Evolutionary conservation across 2,888 invertebrate genomes (phyloP).

Genomic region (Dexiosoma caninum): DNA sequence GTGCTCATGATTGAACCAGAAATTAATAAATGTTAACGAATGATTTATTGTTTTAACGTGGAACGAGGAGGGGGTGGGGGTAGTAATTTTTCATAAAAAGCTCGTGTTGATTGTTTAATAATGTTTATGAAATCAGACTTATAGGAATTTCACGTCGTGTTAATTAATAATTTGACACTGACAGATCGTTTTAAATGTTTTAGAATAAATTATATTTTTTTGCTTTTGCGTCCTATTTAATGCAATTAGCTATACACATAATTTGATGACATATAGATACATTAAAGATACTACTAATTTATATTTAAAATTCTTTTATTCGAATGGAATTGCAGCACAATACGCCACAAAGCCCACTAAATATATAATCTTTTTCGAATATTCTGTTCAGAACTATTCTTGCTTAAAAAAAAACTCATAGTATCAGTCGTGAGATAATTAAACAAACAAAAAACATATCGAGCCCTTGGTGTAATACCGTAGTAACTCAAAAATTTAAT

Average conservation of each 20-base stretch:
- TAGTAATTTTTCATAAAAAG: neutral
- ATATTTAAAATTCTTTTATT: no score
- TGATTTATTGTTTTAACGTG: slow-evolving; percentile 27
- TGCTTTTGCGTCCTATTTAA: neutral
- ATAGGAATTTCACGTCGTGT: neutral
- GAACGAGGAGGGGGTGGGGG: no score
- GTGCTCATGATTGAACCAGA: neutral
- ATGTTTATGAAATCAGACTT: neutral
- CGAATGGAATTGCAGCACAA: no score
- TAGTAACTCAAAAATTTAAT: no score
- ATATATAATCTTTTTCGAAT: no score
- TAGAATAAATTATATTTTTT: neutral
- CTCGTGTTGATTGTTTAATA: slow-evolving; percentile 5
- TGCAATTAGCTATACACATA: no score
- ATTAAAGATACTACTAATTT: neutral
- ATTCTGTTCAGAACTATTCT: no score
- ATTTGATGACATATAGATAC: neutral
- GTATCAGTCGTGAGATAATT: no score
- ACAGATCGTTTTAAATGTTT: slow-evolving; percentile 7
- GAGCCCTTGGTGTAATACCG: no score
- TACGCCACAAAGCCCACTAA: no score
- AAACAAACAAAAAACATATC: no score
- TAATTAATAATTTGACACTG: slow-evolving; percentile 40
- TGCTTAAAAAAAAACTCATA: no score
- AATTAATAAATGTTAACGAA: neutral